Base-by-base conservation (phyloP, 2,113 vertebrate genomes). In the Petroica traversi region DNA sequence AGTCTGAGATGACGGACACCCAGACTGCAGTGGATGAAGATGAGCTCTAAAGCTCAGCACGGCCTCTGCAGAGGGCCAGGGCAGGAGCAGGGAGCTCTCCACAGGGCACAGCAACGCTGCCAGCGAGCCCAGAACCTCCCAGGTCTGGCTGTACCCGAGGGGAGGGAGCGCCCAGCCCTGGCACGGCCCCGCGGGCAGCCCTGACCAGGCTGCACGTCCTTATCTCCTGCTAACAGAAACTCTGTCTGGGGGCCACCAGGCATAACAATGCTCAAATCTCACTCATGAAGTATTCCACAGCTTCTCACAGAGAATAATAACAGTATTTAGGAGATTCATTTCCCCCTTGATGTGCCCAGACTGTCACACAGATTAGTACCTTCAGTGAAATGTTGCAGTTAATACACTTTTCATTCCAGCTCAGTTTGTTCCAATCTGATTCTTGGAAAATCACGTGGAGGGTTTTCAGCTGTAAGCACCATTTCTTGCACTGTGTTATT, bases 61-160 rank as follows among this genome's bases (percentile, higher is more conserved):
- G 16, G 79, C 29, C 40, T 48, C 31, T 41, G 38, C 23, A 20
- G 66, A 33, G 0, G 3, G 28, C 14, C 6, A 34, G 22, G 15
- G n/a, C 40, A 63, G 33, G 68, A 55, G 23, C 33, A 17, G 7
- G 48, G n/a, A 72, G 62, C 54, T 38, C 33, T 28, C 20, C 26
- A 33, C 3, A 2, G 40, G 2, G 33, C 36, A 61, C 38, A 40
- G 8, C 24, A 28, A 4, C 0, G 1, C 34, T 49, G 36, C 41
- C 74, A 38, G 26, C 6, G 1, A 19, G 13, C 19, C 6, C 0
- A 41, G 58, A n/a, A 28, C 18, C 36, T 33, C 28, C 8, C 19
- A 3, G 3, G 5, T 12, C 16, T 0, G 29, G 31, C 83, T 41
- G 75, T 0, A 4, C 11, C 41, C 1, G 0, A 9, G 52, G 31